Conservation (phyloP, 2,113 vertebrate genomes). For the Bubo bubo region DNA sequence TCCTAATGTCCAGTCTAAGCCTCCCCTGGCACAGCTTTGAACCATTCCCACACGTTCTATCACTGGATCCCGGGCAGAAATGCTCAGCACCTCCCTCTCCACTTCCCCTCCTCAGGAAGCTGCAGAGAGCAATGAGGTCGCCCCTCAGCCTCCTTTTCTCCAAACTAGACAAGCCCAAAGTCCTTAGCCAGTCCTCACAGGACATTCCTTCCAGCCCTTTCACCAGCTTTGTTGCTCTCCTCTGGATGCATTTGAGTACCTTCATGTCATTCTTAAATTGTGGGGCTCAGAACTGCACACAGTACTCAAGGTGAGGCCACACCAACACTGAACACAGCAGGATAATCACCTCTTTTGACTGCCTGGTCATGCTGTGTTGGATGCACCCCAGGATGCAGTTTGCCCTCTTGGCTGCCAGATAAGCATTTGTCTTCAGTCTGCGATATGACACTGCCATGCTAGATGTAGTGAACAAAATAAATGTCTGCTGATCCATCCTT, state of each 20-base stretch:
- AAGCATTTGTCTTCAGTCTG: background rate
- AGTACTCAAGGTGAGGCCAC: background rate
- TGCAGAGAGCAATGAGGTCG: too few relatives aligned
- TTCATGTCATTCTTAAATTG: background rate
- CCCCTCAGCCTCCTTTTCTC: background rate
- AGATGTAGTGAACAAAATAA: background rate
- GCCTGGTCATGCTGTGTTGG: background rate
- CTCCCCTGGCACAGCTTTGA: background rate
- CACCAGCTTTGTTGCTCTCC: background rate
- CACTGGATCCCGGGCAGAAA: background rate
- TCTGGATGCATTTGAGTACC: background rate
- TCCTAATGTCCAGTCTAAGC: background rate
- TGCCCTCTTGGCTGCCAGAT: background rate
- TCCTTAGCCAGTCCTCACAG: too few relatives aligned
- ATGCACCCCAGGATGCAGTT: background rate
- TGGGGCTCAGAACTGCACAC: too few relatives aligned
- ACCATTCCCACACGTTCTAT: fast-evolving
- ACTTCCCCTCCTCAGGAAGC: background rate
- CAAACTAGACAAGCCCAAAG: background rate
- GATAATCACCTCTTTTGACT: background rate
- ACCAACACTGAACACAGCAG: fast-evolving
- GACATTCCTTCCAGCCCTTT: background rate
- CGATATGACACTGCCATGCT: background rate
- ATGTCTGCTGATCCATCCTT: background rate
- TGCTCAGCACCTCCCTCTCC: background rate